Evolutionary conservation across 2,113 vertebrate genomes (phyloP).

Genomic region (Grus americana): DNA sequence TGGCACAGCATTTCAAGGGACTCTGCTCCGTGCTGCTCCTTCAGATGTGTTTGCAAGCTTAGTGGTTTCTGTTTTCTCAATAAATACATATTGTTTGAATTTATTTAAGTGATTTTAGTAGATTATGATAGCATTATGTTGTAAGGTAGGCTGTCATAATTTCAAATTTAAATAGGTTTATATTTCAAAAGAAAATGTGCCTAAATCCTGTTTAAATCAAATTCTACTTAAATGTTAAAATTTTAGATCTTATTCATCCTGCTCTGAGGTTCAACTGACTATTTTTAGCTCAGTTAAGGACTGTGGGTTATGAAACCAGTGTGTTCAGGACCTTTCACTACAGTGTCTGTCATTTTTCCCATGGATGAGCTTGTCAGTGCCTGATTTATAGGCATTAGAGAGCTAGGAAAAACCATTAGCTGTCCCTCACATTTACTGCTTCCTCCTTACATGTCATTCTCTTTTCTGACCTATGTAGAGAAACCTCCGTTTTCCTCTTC

Average conservation of each 20-base stretch:
- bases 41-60: background rate
- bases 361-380: background rate
- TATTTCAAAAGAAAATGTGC: background rate
- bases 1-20: background rate
- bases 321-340: background rate
- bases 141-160: background rate
- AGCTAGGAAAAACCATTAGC: background rate
- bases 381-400: background rate
- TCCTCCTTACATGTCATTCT: background rate
- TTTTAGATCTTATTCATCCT: background rate
- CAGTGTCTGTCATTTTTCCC: background rate
- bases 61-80: background rate
- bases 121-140: background rate
- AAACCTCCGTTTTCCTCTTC: background rate
- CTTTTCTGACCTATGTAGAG: background rate
- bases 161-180: background rate
- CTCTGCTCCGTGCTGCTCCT: background rate
- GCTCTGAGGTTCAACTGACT: background rate
- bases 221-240: background rate
- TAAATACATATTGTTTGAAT: background rate
- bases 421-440: background rate
- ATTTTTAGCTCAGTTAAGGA: background rate
- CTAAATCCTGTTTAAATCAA: background rate
- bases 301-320: background rate
- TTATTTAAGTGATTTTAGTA: background rate